Evolutionary conservation across 2,797 vertebrate species (phyloP).

Genomic region (Saxicola maurus): DNA sequence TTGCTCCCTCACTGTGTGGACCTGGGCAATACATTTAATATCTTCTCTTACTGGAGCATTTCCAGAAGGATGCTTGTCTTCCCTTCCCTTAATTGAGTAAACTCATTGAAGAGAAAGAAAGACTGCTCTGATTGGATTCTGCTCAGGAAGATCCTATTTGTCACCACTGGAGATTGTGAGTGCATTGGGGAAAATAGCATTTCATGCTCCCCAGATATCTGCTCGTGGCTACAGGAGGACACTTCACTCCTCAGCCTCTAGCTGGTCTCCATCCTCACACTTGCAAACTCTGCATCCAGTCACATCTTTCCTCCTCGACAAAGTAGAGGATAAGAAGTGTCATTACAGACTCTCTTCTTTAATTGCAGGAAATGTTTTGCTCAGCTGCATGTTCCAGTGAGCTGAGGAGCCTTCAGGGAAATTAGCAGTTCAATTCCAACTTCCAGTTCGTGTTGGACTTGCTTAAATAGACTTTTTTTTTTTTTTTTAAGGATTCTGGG

Average conservation of each 20-base stretch:
- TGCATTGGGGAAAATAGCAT: neutral
- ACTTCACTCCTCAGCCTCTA: neutral
- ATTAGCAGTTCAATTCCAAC: neutral
- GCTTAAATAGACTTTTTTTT: neutral
- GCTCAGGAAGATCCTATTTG: neutral
- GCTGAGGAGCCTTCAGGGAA: constrained; percentile 10
- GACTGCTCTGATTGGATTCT: neutral
- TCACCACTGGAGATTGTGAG: neutral
- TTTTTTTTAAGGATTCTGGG: neutral
- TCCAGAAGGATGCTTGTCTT: neutral
- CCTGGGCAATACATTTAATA: neutral
- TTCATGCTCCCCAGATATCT: neutral
- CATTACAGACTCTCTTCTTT: constrained; percentile 5
- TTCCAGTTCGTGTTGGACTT: neutral
- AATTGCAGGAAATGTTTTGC: constrained; percentile 42
- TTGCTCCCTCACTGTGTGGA: neutral
- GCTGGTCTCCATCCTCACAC: neutral
- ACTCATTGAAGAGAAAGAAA: neutral
- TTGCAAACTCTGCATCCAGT: neutral
- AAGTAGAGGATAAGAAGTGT: neutral
- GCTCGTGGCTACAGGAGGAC: rapidly evolving
- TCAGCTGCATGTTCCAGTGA: neutral
- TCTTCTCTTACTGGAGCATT: neutral
- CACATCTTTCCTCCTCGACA: neutral
- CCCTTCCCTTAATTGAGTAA: neutral